Conservation (phyloP, 2,888 invertebrate species). For the Rotaria sp. region DNA sequence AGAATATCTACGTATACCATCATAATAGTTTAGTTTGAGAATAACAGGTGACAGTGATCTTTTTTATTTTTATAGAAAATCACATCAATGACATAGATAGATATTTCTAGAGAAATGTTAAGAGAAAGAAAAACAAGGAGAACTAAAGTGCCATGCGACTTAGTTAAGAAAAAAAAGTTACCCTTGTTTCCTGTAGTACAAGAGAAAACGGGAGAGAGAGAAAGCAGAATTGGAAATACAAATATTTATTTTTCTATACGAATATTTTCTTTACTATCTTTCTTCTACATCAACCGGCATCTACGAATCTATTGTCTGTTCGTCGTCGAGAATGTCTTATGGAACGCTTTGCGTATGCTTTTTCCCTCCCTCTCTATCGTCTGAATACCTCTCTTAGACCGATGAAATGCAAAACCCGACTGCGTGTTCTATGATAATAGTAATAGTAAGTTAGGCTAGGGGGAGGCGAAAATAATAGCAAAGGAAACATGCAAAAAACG, state of each 20-base stretch:
- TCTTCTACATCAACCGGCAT: not conserved
- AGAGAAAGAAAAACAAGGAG: not conserved
- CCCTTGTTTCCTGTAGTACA: not conserved
- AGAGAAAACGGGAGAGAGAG: not conserved
- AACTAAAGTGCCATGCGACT: not conserved
- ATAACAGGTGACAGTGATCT: not conserved
- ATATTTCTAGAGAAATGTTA: not conserved
- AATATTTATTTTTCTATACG: not conserved
- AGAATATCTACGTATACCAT: not conserved
- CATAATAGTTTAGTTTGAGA: not conserved
- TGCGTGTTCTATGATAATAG: not conserved
- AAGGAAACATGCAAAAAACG: not conserved
- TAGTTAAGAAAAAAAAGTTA: not conserved
- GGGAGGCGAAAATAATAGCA: not conserved
- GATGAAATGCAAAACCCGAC: not conserved
- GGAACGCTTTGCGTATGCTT: not conserved
- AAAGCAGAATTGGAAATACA: not conserved
- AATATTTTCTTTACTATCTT: not conserved
- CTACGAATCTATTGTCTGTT: conserved; percentile 8
- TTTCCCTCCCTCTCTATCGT: not conserved
- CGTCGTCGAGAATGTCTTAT: not conserved
- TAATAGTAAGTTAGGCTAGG: not conserved
- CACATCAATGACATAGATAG: not conserved
- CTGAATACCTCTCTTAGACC: not conserved
- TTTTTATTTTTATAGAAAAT: not conserved